Percentiles rank a stretch among this genome's conserved stretches.
These are phyloP conservation scores for Isotomurus palustris DNA, from an alignment of 2,888 invertebrate genomes.

Conservation along the genomic window DNA sequence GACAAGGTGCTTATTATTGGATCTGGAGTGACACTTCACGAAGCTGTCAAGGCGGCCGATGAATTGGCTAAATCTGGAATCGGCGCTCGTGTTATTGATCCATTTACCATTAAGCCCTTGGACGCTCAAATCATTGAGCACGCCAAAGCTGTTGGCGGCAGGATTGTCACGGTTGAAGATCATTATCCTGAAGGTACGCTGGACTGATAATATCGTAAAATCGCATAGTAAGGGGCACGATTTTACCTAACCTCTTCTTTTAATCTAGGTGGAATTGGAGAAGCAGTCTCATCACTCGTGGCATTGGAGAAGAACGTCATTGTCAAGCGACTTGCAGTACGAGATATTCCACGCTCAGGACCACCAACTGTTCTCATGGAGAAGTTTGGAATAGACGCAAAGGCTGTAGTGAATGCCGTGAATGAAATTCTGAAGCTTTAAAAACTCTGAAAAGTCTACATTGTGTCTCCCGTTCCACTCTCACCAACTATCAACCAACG, in stretches of 20 bases:
- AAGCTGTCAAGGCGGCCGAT: slow-evolving; percentile 79
- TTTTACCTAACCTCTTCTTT: background rate
- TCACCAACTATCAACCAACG: background rate
- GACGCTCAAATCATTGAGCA: slow-evolving; percentile 73
- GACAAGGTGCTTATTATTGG: slow-evolving; percentile 86
- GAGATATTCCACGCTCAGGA: slow-evolving; percentile 85
- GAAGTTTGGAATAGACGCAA: slow-evolving; percentile 80
- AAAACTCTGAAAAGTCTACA: background rate
- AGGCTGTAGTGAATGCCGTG: slow-evolving; percentile 69
- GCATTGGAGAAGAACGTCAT: slow-evolving; percentile 65
- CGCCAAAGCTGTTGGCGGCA: slow-evolving; percentile 73
- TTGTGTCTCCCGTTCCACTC: too few species aligned
- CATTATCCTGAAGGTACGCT: slow-evolving; percentile 82
- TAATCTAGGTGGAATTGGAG: slow-evolving; percentile 80
- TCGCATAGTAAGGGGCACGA: background rate
- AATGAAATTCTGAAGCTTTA: slow-evolving; percentile 55
- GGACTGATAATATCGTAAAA: background rate
- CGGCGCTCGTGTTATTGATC: slow-evolving; percentile 80
- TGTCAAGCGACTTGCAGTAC: slow-evolving; percentile 75
- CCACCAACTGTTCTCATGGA: slow-evolving; percentile 80
- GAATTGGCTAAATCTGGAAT: slow-evolving; percentile 66
- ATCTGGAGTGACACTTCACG: slow-evolving; percentile 88
- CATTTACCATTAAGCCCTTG: slow-evolving; percentile 93
- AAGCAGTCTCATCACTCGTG: slow-evolving; percentile 82
- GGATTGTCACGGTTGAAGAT: slow-evolving; percentile 90